Conservation (phyloP, 1,140 invertebrate genomes). For the Daktulosphaira vitifoliae region DNA sequence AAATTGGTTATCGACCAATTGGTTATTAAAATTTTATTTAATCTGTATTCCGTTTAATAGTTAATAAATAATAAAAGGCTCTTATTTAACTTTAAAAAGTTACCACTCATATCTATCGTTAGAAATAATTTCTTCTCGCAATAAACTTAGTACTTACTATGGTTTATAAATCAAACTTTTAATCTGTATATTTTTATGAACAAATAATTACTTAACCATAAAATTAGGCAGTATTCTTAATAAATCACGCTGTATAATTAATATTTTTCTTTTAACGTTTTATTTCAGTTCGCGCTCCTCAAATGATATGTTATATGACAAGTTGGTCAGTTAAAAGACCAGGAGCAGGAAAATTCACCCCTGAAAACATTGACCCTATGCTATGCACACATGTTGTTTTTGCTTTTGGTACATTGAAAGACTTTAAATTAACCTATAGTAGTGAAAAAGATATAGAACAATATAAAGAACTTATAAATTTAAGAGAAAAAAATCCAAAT, state of each 20-base stretch:
- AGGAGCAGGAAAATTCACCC: conserved; percentile 72
- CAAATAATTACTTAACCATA: too few species aligned
- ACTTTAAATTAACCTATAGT: conserved; percentile 66
- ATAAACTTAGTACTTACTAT: too few species aligned
- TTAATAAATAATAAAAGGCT: too few species aligned
- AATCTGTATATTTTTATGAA: too few species aligned
- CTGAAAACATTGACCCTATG: conserved; percentile 74
- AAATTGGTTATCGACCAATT: too few species aligned
- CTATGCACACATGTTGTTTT: conserved; percentile 90
- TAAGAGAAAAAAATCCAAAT: conserved; percentile 82
- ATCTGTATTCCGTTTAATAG: too few species aligned
- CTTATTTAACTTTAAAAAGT: too few species aligned
- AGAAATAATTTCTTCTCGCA: not conserved
- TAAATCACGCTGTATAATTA: not conserved
- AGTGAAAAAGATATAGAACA: conserved; percentile 65
- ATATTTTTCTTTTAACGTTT: not conserved
- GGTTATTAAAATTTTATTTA: too few species aligned
- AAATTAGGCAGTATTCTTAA: too few species aligned
- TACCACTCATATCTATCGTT: too few species aligned
- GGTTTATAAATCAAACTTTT: too few species aligned
- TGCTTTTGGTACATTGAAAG: conserved; percentile 81
- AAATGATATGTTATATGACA: conserved; percentile 87
- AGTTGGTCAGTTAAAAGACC: conserved; percentile 88
- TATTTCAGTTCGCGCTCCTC: conserved; percentile 60
- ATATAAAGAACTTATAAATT: conserved; percentile 69